A percentile compares a stretch with the other conserved stretches of the same genome.
These are phyloP conservation scores for Drosophila virilis DNA, from an alignment of 1,140 invertebrate genomes.

Conservation along the genomic window DNA sequence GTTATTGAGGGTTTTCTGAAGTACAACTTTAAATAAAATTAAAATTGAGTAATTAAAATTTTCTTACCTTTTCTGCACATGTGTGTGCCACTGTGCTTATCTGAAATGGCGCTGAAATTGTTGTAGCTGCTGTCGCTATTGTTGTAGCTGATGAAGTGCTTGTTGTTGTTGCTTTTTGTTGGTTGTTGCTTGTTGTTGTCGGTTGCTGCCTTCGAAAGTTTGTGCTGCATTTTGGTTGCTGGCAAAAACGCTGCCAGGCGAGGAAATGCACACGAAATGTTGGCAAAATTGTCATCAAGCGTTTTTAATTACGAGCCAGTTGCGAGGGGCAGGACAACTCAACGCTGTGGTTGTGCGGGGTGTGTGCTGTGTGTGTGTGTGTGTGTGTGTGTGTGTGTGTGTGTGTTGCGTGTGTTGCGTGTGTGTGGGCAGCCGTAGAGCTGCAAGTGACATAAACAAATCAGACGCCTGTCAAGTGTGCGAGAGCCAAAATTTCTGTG, in stretches of 20 bases:
- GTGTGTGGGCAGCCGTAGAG: constrained; percentile 74
- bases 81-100: too few relatives aligned
- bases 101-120: too few relatives aligned
- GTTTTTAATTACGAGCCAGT: constrained; percentile 75
- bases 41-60: not conserved
- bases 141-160: constrained; percentile 8
- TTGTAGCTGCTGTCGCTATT: constrained; percentile 3
- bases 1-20: too few relatives aligned
- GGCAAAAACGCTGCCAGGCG: constrained; percentile 33
- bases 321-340: constrained; percentile 13
- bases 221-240: constrained; percentile 56
- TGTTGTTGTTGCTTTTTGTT: constrained; percentile 24
- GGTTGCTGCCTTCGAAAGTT: constrained; percentile 49
- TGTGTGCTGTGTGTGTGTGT: not conserved
- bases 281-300: constrained; percentile 81
- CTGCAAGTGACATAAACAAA: constrained; percentile 82
- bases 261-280: constrained; percentile 38
- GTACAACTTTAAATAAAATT: not conserved
- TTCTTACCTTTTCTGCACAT: too few relatives aligned
- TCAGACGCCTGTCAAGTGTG: constrained; percentile 78
- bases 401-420: constrained; percentile 58
- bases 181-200: constrained; percentile 5
- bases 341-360: constrained; percentile 31
- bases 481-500: constrained; percentile 50
- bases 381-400: not conserved